phyloP scores from a whole-genome alignment of 1,140 invertebrate species.

The Leptinotarsa defecta region DNA sequence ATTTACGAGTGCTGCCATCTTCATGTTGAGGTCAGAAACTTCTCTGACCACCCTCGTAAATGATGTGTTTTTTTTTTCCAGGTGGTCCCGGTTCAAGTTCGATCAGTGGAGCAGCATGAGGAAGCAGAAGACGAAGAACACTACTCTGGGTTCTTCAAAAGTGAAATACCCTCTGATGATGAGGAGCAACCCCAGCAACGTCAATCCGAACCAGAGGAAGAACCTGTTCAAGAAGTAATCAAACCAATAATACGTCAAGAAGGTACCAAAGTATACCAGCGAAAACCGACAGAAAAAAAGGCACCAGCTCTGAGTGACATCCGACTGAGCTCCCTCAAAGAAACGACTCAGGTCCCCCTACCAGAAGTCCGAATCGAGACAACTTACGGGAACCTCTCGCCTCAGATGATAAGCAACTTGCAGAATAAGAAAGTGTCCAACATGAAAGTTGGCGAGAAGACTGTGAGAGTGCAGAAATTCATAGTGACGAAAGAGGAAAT shows the following conservation, averaged over 20 bases:
- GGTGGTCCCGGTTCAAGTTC: not conserved
- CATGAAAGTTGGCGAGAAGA: conserved; percentile 61
- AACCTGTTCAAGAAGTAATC: conserved; percentile 37
- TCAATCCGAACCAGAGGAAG: conserved; percentile 24
- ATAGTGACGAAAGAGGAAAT: conserved; percentile 66
- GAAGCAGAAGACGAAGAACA: not conserved
- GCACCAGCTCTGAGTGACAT: not conserved
- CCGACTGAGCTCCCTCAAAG: not conserved
- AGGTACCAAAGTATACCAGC: conserved; percentile 52
- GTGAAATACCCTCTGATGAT: conserved; percentile 36
- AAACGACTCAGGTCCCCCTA: not conserved
- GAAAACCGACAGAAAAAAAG: conserved; percentile 33
- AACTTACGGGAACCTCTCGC: not conserved
- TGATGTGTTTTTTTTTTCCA: not conserved
- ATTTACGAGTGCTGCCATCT: too few species aligned
- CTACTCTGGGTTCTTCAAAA: conserved; percentile 21
- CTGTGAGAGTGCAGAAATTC: conserved; percentile 65
- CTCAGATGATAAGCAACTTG: not conserved
- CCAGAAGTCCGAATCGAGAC: not conserved
- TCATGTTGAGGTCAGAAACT: too few species aligned
- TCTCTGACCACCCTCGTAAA: too few species aligned
- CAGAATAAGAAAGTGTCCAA: not conserved
- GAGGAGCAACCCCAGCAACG: conserved; percentile 29
- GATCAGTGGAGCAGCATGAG: not conserved
- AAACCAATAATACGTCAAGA: conserved; percentile 52